Conservation (phyloP, 2,888 invertebrate species). For the Venustoraphidia nigricollis region DNA sequence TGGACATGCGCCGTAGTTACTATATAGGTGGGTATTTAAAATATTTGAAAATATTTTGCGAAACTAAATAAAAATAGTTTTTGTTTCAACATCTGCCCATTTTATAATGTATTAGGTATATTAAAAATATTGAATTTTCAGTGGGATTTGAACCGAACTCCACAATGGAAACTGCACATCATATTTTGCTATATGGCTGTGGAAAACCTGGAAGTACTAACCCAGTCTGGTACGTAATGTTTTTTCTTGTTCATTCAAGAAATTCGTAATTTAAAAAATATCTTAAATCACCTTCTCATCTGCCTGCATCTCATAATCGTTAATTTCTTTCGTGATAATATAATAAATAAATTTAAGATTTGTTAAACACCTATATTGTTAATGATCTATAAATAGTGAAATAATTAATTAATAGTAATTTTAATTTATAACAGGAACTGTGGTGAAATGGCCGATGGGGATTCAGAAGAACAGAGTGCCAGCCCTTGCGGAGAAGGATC, state of each 20-base stretch:
- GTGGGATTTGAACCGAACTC: conserved; percentile 89
- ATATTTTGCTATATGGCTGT: conserved; percentile 87
- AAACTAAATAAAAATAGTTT: not conserved
- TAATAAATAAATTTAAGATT: no score
- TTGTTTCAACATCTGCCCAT: not conserved
- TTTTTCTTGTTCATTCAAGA: conserved; percentile 1
- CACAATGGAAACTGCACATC: conserved; percentile 80
- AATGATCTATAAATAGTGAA: not conserved
- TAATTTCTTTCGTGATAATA: no score
- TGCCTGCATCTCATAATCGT: not conserved
- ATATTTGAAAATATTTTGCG: not conserved
- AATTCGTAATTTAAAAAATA: not conserved
- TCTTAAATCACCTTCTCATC: not conserved
- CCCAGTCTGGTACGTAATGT: conserved; percentile 50
- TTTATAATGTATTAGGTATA: no score
- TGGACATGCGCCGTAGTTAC: conserved; percentile 57
- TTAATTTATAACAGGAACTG: conserved; percentile 53
- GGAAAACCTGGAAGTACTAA: conserved; percentile 56
- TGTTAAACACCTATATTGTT: no score
- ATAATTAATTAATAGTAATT: conserved; percentile 1
- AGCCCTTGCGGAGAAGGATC: conserved; percentile 64
- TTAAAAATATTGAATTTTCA: conserved; percentile 25
- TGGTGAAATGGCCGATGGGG: conserved; percentile 69
- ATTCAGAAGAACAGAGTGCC: conserved; percentile 34
- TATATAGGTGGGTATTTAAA: conserved; percentile 55